Evolutionary conservation across 2,888 invertebrate genomes (phyloP).

Genomic region (Masnerella sp.): DNA sequence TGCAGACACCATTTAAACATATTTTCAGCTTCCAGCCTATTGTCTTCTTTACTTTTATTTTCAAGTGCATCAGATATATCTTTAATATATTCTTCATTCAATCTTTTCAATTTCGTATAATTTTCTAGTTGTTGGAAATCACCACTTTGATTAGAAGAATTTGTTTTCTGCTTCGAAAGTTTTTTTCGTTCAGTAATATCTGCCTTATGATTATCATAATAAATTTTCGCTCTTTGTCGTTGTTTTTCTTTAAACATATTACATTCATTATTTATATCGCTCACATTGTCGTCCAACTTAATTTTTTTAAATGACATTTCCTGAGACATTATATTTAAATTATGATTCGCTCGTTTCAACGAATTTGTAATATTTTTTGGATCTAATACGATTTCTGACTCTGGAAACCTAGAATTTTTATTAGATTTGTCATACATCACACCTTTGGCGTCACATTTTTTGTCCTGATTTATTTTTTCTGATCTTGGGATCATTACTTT

Average conservation of each 20-base stretch:
- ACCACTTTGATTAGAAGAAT: too few relatives aligned
- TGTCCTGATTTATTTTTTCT: neutral
- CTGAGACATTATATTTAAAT: too few relatives aligned
- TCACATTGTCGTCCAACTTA: too few relatives aligned
- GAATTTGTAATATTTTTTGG: neutral
- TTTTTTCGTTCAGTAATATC: neutral
- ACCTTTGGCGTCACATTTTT: neutral
- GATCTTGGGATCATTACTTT: too few relatives aligned
- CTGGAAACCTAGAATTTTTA: neutral
- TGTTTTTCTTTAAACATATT: too few relatives aligned
- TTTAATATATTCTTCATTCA: slow-evolving; percentile 5
- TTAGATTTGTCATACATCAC: neutral
- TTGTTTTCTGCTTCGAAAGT: too few relatives aligned
- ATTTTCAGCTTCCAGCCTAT: neutral
- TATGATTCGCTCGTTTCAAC: too few relatives aligned
- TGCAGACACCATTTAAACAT: slow-evolving; percentile 4
- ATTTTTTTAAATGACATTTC: too few relatives aligned
- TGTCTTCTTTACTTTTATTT: neutral
- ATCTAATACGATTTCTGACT: neutral
- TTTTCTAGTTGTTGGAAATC: neutral
- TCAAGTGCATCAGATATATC: neutral
- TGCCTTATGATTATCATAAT: neutral
- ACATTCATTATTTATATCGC: too few relatives aligned
- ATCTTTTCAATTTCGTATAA: neutral
- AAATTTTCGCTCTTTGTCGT: too few relatives aligned